Percentiles rank a stretch among this genome's conserved stretches.
These are phyloP conservation scores for Coreoperca whiteheadi DNA, from an alignment of 2,113 vertebrate genomes.

Conservation along the genomic window DNA sequence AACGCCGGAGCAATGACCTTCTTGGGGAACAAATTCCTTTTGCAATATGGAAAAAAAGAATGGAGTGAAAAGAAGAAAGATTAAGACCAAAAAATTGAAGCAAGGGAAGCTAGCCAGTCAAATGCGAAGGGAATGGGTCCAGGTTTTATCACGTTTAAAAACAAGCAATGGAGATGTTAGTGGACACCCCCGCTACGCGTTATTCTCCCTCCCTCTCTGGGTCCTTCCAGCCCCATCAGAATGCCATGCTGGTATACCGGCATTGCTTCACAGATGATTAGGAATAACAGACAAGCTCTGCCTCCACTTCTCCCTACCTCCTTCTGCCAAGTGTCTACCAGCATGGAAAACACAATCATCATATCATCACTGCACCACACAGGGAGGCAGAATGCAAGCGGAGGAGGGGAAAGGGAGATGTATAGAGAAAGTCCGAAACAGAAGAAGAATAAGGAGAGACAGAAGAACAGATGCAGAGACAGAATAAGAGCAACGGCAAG, in stretches of 20 bases:
- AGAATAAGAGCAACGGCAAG: constrained; percentile 21
- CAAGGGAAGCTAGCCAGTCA: constrained; percentile 17
- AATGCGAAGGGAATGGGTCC: constrained; percentile 49
- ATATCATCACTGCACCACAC: constrained; percentile 64
- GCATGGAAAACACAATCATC: constrained; percentile 61
- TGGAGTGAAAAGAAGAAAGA: constrained; percentile 37
- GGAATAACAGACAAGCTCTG: constrained; percentile 67
- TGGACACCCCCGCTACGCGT: constrained; percentile 27
- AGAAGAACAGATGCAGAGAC: constrained; percentile 9
- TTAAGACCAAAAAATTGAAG: constrained; percentile 28
- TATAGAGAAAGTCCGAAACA: constrained; percentile 18
- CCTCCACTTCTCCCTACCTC: constrained; percentile 54
- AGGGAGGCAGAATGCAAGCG: constrained; percentile 22
- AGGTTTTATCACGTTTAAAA: constrained; percentile 69
- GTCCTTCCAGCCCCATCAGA: constrained; percentile 37
- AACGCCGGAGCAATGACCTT: constrained; percentile 75
- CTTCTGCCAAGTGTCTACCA: constrained; percentile 64
- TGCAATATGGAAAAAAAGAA: constrained; percentile 37
- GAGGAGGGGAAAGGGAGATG: constrained; percentile 27
- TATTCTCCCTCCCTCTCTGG: constrained; percentile 20
- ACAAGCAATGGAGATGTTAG: constrained; percentile 70
- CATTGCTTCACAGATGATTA: constrained; percentile 76
- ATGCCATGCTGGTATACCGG: constrained; percentile 57
- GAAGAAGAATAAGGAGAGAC: constrained; percentile 3
- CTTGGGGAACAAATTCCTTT: constrained; percentile 66